A percentile compares a stretch with the other conserved stretches of the same genome.
phyloP scores from a whole-genome alignment of 2,113 vertebrate species.

The Chaenogobius annularis region DNA sequence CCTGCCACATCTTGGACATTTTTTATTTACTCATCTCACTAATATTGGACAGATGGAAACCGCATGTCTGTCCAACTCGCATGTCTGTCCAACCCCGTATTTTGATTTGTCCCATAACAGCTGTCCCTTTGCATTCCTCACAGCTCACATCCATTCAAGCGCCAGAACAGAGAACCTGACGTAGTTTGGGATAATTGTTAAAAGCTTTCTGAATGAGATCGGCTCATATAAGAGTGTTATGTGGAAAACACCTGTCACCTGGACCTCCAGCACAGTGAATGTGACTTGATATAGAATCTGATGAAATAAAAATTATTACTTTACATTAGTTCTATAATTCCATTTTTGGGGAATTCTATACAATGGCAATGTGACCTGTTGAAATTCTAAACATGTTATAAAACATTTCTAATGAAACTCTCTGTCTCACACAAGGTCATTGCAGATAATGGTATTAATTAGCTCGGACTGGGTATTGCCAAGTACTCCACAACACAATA shows the following conservation, averaged over 20 bases:
- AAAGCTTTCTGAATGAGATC: slow-evolving; percentile 77
- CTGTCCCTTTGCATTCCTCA: slow-evolving; percentile 82
- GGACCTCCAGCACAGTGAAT: neutral
- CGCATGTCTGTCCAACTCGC: slow-evolving; percentile 81
- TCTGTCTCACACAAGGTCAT: too few species aligned
- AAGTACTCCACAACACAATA: too few species aligned
- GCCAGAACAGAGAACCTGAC: neutral
- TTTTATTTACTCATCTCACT: slow-evolving; percentile 82
- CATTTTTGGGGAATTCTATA: neutral
- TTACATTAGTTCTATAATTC: too few species aligned
- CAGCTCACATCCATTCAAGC: slow-evolving; percentile 85
- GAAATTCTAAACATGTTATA: neutral
- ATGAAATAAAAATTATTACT: too few species aligned
- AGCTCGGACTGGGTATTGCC: too few species aligned
- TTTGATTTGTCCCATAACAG: slow-evolving; percentile 83
- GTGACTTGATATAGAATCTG: too few species aligned
- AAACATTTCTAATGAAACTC: too few species aligned
- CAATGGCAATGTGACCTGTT: neutral
- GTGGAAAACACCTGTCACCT: slow-evolving; percentile 85
- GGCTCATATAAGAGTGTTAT: slow-evolving; percentile 70
- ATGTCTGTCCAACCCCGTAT: slow-evolving; percentile 82
- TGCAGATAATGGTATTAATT: too few species aligned
- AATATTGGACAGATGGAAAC: slow-evolving; percentile 87
- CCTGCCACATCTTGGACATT: slow-evolving; percentile 78
- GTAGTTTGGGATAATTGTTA: slow-evolving; percentile 18